phyloP scores from a whole-genome alignment of 1,140 invertebrate genomes.

The Nasonia vitripennis region DNA sequence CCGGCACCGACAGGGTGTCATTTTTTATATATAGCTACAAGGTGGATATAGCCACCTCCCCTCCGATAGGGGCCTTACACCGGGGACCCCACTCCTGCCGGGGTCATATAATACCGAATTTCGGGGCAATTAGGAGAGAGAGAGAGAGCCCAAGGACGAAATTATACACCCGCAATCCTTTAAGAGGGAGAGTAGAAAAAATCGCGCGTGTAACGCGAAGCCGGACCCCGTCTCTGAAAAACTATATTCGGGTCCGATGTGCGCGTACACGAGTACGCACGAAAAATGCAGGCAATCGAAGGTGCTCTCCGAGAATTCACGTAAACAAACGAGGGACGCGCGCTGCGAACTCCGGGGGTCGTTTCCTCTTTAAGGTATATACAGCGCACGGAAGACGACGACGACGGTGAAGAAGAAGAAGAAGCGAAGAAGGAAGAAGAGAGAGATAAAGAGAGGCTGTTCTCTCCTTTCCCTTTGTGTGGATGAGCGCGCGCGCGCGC shows the following conservation, averaged over 20 bases:
- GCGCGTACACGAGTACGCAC: neutral
- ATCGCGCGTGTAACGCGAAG: neutral
- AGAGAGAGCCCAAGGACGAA: neutral
- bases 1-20: neutral
- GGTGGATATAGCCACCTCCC: neutral
- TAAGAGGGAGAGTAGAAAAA: neutral
- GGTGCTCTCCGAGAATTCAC: neutral
- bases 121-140: neutral
- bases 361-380: neutral
- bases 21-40: neutral
- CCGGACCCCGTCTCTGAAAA: constrained; percentile 23
- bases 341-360: neutral
- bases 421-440: too few species aligned
- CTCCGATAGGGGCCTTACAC: neutral
- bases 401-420: neutral
- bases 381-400: neutral
- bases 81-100: neutral
- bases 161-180: neutral
- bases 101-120: constrained; percentile 12
- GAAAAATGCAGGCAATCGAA: neutral
- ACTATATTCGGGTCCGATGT: neutral
- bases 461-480: constrained; percentile 18
- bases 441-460: neutral
- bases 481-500: neutral
- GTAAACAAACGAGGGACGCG: constrained; percentile 28